phyloP scores from a whole-genome alignment of 1,140 invertebrate genomes.

The Vanessa atalanta region DNA sequence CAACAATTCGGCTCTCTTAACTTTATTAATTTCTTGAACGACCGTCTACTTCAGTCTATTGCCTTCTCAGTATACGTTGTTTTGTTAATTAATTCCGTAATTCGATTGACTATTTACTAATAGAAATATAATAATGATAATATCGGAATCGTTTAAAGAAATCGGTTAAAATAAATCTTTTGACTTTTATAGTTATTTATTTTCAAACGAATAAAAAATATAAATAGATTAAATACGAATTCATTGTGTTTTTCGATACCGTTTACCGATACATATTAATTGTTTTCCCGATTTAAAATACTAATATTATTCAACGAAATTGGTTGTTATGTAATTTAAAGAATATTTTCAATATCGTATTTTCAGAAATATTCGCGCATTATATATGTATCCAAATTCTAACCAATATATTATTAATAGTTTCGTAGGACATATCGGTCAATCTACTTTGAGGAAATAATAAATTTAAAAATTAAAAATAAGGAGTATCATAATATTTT shows the following conservation, averaged over 20 bases:
- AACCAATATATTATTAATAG: no score
- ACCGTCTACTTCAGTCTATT: conserved; percentile 31
- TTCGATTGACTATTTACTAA: conserved; percentile 19
- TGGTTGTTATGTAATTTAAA: no score
- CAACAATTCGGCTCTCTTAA: conserved; percentile 31
- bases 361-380: no score
- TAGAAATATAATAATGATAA: conserved; percentile 38
- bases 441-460: no score
- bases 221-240: not conserved
- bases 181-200: conserved; percentile 23
- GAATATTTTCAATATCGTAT: no score
- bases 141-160: conserved; percentile 13
- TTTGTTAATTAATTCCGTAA: conserved; percentile 45
- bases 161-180: conserved; percentile 28
- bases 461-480: no score
- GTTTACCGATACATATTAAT: not conserved
- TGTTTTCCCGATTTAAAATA: no score
- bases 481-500: no score
- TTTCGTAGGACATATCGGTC: no score
- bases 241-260: not conserved
- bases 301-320: no score
- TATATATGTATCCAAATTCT: no score
- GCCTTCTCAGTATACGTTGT: conserved; percentile 29
- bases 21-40: conserved; percentile 44
- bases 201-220: not conserved